Conservation (phyloP, 53 echinoderm and acorn worm genomes). For the Luidia sarsii region DNA sequence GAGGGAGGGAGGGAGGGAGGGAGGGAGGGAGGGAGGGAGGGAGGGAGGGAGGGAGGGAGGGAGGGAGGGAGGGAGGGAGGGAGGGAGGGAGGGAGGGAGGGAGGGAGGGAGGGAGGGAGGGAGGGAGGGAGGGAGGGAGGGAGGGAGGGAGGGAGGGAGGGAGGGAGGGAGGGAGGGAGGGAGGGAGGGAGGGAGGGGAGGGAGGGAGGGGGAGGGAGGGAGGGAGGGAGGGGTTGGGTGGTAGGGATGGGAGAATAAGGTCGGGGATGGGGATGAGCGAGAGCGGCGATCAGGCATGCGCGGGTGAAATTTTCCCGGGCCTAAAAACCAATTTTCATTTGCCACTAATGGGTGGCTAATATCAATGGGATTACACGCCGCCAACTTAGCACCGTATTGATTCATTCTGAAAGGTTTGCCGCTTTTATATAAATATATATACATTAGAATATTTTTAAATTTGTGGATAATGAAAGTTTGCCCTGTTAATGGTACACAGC, state of each 20-base stretch:
- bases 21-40: neutral
- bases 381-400: no score
- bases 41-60: neutral
- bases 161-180: neutral
- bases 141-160: neutral
- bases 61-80: neutral
- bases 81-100: neutral
- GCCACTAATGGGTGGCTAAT: no score
- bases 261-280: neutral
- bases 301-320: no score
- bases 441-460: no score
- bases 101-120: neutral
- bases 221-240: no score
- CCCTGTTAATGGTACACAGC: no score
- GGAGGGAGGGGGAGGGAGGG: neutral
- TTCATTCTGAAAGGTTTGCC: no score
- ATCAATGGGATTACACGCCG: no score
- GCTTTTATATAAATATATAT: no score
- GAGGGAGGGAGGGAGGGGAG: neutral
- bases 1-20: neutral
- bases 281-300: no score
- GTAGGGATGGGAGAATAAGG: neutral
- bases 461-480: no score
- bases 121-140: neutral
- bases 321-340: no score